Percentiles rank a stretch among this genome's conserved stretches.
phyloP scores from a whole-genome alignment of 2,113 vertebrate genomes.

The Oryzias curvinotus region DNA sequence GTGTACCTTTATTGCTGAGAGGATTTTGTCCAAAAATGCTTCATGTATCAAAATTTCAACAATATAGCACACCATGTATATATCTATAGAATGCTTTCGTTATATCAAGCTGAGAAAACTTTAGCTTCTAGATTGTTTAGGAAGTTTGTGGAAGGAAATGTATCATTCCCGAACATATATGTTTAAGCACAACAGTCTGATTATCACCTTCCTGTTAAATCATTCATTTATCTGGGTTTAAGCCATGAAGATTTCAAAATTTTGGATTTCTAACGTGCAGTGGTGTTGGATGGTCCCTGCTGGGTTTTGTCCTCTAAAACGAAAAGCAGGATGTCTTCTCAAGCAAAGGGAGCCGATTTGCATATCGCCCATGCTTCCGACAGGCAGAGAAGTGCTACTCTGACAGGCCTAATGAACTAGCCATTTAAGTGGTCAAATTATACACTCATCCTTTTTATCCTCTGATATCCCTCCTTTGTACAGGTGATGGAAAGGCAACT shows the following conservation, averaged over 20 bases:
- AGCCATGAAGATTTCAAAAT: background rate
- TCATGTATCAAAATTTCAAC: background rate
- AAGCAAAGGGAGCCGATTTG: slow-evolving; percentile 53
- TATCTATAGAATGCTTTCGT: no score
- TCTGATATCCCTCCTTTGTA: slow-evolving; percentile 68
- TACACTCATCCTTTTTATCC: slow-evolving; percentile 74
- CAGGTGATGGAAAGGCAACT: slow-evolving; percentile 76
- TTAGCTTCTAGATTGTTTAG: no score
- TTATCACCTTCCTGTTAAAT: background rate
- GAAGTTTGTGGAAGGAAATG: no score
- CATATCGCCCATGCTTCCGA: slow-evolving; percentile 63
- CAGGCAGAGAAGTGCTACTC: slow-evolving; percentile 64
- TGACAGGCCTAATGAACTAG: slow-evolving; percentile 75
- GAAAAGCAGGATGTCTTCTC: slow-evolving; percentile 39
- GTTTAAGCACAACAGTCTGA: background rate
- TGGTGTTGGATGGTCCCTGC: slow-evolving; percentile 13
- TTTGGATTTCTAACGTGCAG: background rate
- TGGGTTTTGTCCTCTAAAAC: slow-evolving; percentile 27
- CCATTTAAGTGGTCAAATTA: slow-evolving; percentile 77
- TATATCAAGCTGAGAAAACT: no score
- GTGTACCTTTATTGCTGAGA: background rate
- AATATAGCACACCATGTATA: no score
- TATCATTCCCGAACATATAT: no score
- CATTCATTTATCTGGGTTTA: background rate
- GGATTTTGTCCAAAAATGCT: background rate